These are phyloP conservation scores for Cossypha polioptera DNA, from an alignment of 2,797 vertebrate genomes.

Conservation along the genomic window DNA sequence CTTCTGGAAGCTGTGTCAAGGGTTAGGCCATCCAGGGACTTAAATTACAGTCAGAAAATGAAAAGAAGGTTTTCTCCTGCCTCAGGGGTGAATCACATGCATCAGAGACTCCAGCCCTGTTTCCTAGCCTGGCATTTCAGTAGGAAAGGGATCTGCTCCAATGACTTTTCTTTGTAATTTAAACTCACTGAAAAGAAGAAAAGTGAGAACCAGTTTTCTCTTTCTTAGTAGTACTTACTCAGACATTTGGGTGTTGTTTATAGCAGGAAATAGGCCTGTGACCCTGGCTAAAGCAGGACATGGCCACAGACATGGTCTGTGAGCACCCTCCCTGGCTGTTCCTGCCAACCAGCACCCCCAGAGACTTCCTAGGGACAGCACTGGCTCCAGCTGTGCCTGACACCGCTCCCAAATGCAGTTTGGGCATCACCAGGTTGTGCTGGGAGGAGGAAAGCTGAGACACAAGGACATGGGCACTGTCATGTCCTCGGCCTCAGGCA, in stretches of 20 bases:
- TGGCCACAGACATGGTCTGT: neutral
- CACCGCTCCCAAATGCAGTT: neutral
- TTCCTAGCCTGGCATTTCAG: neutral
- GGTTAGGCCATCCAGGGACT: neutral
- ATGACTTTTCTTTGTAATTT: neutral
- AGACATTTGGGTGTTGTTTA: neutral
- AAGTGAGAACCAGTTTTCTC: neutral
- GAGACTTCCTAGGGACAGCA: neutral
- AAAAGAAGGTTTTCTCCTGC: neutral
- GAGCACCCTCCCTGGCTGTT: neutral
- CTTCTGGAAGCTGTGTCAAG: neutral
- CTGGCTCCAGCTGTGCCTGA: neutral
- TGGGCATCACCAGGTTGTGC: neutral
- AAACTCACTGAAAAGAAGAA: neutral
- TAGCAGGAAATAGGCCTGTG: neutral
- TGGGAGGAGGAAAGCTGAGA: neutral
- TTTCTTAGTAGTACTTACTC: neutral
- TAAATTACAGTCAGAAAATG: neutral
- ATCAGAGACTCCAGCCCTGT: neutral
- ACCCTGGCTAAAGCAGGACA: neutral
- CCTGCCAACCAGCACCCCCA: neutral
- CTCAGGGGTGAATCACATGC: neutral
- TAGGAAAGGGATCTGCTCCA: neutral
- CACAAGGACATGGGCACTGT: neutral
- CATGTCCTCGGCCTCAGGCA: neutral